A percentile compares a stretch with the other conserved stretches of the same genome.
Conservation (phyloP, 2,113 vertebrate genomes). For the Osmerus eperlanus region DNA sequence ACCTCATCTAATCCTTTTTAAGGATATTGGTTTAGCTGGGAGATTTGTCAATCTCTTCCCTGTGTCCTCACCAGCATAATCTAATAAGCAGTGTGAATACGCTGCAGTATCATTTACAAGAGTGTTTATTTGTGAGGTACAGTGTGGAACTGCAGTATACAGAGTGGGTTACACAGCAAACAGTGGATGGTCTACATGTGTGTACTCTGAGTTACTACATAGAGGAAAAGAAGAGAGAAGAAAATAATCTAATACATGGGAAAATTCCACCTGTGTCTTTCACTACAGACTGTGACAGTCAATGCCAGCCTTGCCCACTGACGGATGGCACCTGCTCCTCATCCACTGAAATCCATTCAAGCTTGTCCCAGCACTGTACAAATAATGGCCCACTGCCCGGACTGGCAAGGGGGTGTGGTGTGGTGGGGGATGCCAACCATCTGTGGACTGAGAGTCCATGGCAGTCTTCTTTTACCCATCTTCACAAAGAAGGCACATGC, state of each 20-base stretch:
- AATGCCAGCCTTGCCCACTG: conserved; percentile 29
- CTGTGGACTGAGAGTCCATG: conserved; percentile 41
- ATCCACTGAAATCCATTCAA: conserved; percentile 54
- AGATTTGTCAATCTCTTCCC: conserved; percentile 30
- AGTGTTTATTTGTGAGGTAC: not conserved
- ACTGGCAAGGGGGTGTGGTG: not conserved
- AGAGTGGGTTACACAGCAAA: no score
- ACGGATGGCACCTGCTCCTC: conserved; percentile 50
- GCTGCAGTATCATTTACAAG: conserved; percentile 22
- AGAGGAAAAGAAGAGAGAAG: no score
- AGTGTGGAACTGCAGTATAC: no score
- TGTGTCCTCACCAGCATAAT: conserved; percentile 18
- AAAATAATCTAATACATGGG: no score
- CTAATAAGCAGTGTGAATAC: conserved; percentile 17
- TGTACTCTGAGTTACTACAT: no score
- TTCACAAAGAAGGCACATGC: conserved; percentile 42
- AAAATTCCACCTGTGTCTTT: conserved; percentile 21
- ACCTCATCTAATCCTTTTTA: conserved; percentile 50
- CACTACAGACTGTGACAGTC: conserved; percentile 30
- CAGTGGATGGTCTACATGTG: no score
- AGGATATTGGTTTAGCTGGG: conserved; percentile 45
- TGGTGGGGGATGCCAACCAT: conserved; percentile 45
- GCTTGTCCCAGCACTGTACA: conserved; percentile 40
- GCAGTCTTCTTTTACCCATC: conserved; percentile 39
- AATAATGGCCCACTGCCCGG: conserved; percentile 38